Percentiles rank a stretch among this genome's conserved stretches.
phyloP scores from a whole-genome alignment of 2,113 vertebrate species.

The Passer domesticus region DNA sequence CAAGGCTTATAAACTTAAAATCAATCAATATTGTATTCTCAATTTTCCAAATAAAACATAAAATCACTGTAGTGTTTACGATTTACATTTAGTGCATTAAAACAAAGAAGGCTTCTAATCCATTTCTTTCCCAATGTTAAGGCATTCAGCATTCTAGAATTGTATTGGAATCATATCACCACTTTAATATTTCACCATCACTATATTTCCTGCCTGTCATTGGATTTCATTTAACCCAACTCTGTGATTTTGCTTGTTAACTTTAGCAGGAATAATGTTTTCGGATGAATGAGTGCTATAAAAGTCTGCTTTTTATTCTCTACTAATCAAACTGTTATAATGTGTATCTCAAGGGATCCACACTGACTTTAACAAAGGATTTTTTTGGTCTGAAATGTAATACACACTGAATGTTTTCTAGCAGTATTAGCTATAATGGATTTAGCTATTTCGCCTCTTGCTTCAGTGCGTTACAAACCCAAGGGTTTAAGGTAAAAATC shows the following conservation, averaged over 20 bases:
- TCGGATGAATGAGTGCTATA: not conserved
- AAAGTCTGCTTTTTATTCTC: slow-evolving; percentile 17
- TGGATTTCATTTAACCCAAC: not conserved
- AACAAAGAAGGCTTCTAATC: not conserved
- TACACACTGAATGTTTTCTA: not conserved
- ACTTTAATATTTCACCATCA: not conserved
- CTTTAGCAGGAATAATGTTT: slow-evolving; percentile 25
- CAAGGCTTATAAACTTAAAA: not conserved
- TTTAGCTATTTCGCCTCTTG: slow-evolving; percentile 25
- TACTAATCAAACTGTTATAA: slow-evolving; percentile 32
- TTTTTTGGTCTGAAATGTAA: slow-evolving; percentile 24
- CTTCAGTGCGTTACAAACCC: slow-evolving; percentile 6
- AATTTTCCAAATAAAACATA: not conserved
- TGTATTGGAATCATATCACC: not conserved
- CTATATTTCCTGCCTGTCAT: not conserved
- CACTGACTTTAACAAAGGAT: not conserved
- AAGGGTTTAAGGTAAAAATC: slow-evolving; percentile 28
- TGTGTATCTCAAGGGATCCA: not conserved
- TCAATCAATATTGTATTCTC: not conserved
- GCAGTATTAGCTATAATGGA: not conserved
- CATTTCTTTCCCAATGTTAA: not conserved
- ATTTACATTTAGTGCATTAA: not conserved
- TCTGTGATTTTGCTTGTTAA: slow-evolving; percentile 7
- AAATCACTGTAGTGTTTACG: not conserved
- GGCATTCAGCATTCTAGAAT: not conserved